Percentiles rank a stretch among this genome's conserved stretches.
These are phyloP conservation scores for Boleophthalmus pectinirostris DNA, from an alignment of 2,113 vertebrate species.

Conservation along the genomic window DNA sequence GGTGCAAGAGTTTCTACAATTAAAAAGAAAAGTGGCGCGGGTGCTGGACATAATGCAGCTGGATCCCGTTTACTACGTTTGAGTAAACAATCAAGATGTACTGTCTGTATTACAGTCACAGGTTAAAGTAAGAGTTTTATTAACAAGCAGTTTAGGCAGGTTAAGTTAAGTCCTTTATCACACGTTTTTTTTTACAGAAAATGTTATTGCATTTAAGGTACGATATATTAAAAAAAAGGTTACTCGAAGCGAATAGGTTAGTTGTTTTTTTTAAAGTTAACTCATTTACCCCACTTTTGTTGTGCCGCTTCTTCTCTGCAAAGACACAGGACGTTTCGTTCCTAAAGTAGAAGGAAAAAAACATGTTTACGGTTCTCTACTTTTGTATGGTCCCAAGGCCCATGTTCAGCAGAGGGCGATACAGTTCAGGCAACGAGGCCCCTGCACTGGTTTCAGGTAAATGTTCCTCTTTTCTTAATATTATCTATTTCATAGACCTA, in stretches of 20 bases:
- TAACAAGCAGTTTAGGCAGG: background rate
- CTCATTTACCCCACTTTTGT: background rate
- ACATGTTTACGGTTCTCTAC: background rate
- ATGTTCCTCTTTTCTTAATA: background rate
- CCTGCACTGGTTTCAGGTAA: background rate
- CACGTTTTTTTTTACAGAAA: background rate
- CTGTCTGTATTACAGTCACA: background rate
- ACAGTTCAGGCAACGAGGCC: background rate
- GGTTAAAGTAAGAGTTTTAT: background rate
- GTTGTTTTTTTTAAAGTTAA: background rate
- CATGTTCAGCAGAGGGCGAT: constrained; percentile 41
- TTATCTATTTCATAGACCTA: too few species aligned
- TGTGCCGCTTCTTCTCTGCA: background rate
- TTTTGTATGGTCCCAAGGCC: constrained; percentile 28
- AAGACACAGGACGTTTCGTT: background rate
- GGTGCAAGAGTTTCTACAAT: background rate
- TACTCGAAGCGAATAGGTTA: background rate
- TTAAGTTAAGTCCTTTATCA: too few species aligned
- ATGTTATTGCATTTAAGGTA: background rate
- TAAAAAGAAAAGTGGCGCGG: background rate
- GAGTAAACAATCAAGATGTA: background rate
- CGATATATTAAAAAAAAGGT: background rate
- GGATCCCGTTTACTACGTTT: background rate
- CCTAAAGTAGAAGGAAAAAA: background rate
- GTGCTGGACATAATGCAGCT: background rate